Percentiles rank a stretch among this genome's conserved stretches.
These are phyloP conservation scores for Bruchidius siliquastri DNA, from an alignment of 2,888 invertebrate species.

Conservation along the genomic window DNA sequence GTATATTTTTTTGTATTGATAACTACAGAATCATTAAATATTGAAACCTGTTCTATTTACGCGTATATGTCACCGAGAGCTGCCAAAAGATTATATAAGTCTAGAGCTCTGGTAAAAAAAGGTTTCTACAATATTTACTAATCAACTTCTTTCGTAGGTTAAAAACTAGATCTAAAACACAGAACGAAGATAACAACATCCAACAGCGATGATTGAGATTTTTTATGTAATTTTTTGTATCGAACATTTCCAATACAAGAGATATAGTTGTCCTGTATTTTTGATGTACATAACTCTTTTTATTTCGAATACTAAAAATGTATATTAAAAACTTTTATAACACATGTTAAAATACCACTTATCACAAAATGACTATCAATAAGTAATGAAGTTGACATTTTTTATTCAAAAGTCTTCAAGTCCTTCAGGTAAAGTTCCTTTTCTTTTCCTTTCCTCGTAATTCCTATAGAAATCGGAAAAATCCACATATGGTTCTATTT, in stretches of 20 bases:
- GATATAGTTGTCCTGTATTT: too few relatives aligned
- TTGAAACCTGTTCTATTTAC: too few relatives aligned
- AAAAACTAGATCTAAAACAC: not conserved
- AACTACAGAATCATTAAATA: too few relatives aligned
- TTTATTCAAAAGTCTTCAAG: slow-evolving; percentile 40
- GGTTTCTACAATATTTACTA: not conserved
- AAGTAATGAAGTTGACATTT: not conserved
- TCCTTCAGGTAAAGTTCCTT: slow-evolving; percentile 63
- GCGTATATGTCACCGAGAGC: too few relatives aligned
- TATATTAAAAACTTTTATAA: not conserved
- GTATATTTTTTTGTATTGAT: too few relatives aligned
- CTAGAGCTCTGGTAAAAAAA: too few relatives aligned
- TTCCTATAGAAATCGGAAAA: slow-evolving; percentile 76
- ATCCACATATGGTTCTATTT: slow-evolving; percentile 77
- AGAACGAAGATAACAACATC: not conserved
- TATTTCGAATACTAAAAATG: not conserved
- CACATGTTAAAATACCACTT: not conserved
- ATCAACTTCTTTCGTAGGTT: not conserved
- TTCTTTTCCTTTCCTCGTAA: slow-evolving; percentile 61
- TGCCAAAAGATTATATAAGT: too few relatives aligned
- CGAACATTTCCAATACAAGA: too few relatives aligned
- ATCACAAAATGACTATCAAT: not conserved
- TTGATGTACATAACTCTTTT: too few relatives aligned
- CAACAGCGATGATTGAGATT: not conserved
- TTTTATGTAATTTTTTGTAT: not conserved